Evolutionary conservation across 2,888 invertebrate genomes (phyloP).

Genomic region (Drosophila lacicola): DNA sequence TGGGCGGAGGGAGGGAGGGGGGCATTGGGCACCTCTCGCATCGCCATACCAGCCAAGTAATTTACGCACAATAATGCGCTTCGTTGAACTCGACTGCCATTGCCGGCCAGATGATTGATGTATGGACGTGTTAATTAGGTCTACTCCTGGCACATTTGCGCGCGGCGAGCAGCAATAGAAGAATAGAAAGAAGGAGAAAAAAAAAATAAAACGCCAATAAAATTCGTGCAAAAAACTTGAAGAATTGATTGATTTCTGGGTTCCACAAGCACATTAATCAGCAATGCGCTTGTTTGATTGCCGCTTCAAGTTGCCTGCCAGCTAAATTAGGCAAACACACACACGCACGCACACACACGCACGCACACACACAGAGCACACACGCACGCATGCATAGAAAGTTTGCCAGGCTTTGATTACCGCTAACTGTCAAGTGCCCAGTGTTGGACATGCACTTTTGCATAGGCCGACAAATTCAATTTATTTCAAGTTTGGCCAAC

Average conservation of each 20-base stretch:
- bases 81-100: conserved; percentile 72
- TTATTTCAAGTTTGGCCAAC: conserved; percentile 66
- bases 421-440: conserved; percentile 64
- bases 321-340: conserved; percentile 44
- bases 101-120: conserved; percentile 73
- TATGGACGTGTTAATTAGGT: conserved; percentile 81
- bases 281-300: conserved; percentile 70
- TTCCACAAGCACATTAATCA: conserved; percentile 74
- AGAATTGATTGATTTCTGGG: conserved; percentile 73
- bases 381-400: conserved; percentile 22
- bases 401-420: conserved; percentile 63
- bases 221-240: conserved; percentile 61
- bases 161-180: conserved; percentile 24
- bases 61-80: conserved; percentile 82
- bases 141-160: conserved; percentile 66
- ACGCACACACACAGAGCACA: conserved; percentile 1
- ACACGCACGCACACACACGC: conserved; percentile 2
- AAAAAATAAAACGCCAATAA: conserved; percentile 37
- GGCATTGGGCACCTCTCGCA: conserved; percentile 11
- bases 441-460: conserved; percentile 67
- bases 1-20: not conserved
- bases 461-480: conserved; percentile 69
- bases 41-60: conserved; percentile 64
- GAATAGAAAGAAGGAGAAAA: conserved; percentile 3
- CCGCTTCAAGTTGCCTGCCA: conserved; percentile 46